phyloP scores from a whole-genome alignment of 2,797 vertebrate species.

The Semaprochilodus insignis region DNA sequence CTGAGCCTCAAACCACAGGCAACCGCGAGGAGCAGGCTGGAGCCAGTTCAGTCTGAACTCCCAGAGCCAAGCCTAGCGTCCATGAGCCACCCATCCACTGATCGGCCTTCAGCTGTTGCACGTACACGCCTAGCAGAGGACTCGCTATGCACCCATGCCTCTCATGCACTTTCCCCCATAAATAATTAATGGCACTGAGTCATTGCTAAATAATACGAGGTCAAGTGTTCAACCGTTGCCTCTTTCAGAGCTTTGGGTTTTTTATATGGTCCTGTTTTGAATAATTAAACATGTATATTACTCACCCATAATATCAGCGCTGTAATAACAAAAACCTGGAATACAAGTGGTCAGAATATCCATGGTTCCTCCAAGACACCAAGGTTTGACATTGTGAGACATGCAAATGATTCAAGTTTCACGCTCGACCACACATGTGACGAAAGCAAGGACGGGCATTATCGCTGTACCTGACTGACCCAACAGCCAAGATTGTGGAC shows the following conservation, averaged over 20 bases:
- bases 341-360: too few relatives aligned
- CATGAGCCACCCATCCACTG: constrained; percentile 17
- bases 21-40: constrained; percentile 56
- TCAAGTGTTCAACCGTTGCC: constrained; percentile 12
- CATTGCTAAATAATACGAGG: constrained; percentile 25
- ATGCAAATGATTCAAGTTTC: too few relatives aligned
- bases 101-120: constrained; percentile 10
- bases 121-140: not conserved
- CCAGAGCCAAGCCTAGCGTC: constrained; percentile 37
- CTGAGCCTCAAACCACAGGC: constrained; percentile 44
- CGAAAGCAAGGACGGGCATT: too few relatives aligned
- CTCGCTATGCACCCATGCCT: not conserved
- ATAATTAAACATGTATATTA: constrained; percentile 53
- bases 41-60: constrained; percentile 56
- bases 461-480: too few relatives aligned
- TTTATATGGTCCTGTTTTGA: constrained; percentile 53
- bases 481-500: too few relatives aligned
- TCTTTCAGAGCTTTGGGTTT: constrained; percentile 23
- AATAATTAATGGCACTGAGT: constrained; percentile 13
- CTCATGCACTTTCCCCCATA: not conserved
- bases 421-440: too few relatives aligned
- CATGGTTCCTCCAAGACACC: too few relatives aligned
- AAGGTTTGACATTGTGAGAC: too few relatives aligned
- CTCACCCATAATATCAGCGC: not conserved
- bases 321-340: not conserved